A percentile compares a stretch with the other conserved stretches of the same genome.
Evolutionary conservation across 2,113 vertebrate species (phyloP).

Genomic region (Pterophyllum scalare): DNA sequence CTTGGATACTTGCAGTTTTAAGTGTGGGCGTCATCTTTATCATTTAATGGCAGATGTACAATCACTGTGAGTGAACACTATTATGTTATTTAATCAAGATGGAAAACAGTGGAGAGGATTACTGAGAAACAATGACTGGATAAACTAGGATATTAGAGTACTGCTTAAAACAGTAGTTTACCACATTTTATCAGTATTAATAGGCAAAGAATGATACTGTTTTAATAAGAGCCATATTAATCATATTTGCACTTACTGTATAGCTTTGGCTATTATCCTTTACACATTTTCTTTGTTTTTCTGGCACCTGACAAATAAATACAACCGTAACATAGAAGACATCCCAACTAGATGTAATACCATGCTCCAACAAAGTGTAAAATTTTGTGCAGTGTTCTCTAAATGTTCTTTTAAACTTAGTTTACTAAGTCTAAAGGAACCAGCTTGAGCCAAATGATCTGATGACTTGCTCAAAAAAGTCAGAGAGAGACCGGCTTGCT

Average conservation of each 20-base stretch:
- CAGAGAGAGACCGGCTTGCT: background rate
- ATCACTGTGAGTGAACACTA: conserved; percentile 24
- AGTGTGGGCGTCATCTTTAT: conserved; percentile 36
- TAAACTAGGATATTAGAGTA: conserved; percentile 3
- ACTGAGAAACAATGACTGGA: background rate
- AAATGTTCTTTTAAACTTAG: background rate
- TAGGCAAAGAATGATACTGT: background rate
- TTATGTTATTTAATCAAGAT: conserved; percentile 42
- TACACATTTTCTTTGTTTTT: background rate
- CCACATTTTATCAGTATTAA: background rate
- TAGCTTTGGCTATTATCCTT: background rate
- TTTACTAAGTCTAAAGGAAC: no score
- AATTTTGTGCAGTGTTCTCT: background rate
- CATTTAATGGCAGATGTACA: conserved; percentile 45
- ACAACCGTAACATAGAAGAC: background rate
- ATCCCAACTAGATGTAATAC: background rate
- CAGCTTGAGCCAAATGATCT: background rate
- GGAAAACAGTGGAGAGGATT: conserved; percentile 1
- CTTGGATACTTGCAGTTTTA: conserved; percentile 28
- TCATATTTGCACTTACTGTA: background rate
- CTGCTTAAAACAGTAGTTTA: background rate
- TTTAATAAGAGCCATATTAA: background rate
- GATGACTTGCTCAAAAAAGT: background rate
- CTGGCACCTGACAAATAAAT: background rate
- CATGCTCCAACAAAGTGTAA: background rate